Conservation (phyloP, 2,888 invertebrate species). For the Diogma glabrata region DNA sequence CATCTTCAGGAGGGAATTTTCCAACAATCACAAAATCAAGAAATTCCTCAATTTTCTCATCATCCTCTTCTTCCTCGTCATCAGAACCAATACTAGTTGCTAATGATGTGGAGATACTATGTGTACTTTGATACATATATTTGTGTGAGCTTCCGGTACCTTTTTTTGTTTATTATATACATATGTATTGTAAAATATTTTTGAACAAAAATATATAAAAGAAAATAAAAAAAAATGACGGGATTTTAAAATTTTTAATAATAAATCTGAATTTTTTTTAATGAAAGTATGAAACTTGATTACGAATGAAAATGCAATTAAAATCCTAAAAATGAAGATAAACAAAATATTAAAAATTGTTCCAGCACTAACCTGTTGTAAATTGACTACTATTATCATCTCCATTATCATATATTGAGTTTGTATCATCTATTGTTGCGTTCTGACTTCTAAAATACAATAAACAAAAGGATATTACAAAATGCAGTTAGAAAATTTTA, state of each 20-base stretch:
- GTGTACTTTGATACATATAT: conserved; percentile 37
- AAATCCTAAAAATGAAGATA: conserved; percentile 19
- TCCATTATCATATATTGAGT: neutral
- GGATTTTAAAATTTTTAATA: too few relatives aligned
- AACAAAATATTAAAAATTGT: conserved; percentile 4
- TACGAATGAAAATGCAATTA: conserved; percentile 19
- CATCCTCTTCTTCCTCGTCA: conserved; percentile 3
- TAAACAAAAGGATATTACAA: neutral
- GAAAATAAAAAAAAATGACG: conserved; percentile 13
- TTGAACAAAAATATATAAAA: neutral
- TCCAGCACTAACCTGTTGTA: conserved; percentile 5
- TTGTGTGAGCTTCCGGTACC: too few relatives aligned
- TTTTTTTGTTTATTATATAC: conserved; percentile 37
- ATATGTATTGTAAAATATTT: conserved; percentile 26
- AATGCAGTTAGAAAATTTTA: neutral
- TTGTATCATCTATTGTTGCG: conserved; percentile 2
- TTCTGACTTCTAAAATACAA: neutral
- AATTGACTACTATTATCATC: conserved; percentile 5
- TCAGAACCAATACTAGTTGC: conserved; percentile 33
- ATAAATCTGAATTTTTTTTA: too few relatives aligned
- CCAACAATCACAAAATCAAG: too few relatives aligned
- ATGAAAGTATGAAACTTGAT: too few relatives aligned
- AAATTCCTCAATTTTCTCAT: too few relatives aligned
- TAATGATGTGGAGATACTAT: conserved; percentile 37
- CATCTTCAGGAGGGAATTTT: too few relatives aligned